phyloP scores from a whole-genome alignment of 2,797 vertebrate species.

The Hirundo rustica region DNA sequence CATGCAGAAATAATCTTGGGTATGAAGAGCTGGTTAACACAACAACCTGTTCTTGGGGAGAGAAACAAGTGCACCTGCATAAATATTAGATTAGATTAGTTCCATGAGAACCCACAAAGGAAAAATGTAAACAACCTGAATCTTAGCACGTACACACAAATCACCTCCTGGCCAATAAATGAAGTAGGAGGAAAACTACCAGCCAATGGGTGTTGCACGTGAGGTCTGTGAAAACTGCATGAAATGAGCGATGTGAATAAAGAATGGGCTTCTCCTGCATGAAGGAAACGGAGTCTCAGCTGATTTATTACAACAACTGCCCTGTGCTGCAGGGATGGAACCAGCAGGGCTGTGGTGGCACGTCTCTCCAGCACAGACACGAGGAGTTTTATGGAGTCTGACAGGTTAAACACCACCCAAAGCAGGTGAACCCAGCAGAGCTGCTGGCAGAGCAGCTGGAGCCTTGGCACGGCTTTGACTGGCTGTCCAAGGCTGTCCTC shows the following conservation, averaged over 20 bases:
- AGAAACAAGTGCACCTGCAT: not conserved
- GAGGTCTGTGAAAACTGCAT: not conserved
- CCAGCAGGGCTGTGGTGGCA: not conserved
- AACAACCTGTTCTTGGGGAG: not conserved
- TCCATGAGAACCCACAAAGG: not conserved
- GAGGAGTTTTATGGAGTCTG: fast-evolving
- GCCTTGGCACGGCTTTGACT: not conserved
- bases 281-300: not conserved
- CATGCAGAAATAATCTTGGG: not conserved
- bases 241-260: not conserved
- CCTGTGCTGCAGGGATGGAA: not conserved
- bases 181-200: not conserved
- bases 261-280: not conserved
- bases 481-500: not conserved
- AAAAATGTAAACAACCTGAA: not conserved
- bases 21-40: not conserved
- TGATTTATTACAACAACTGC: not conserved
- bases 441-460: not conserved
- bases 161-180: not conserved
- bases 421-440: not conserved
- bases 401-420: not conserved
- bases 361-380: not conserved
- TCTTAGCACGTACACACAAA: not conserved
- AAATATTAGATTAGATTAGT: not conserved
- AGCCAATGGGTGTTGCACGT: not conserved